Conservation (phyloP, 1,140 invertebrate species). For the Dendrolimus kikuchii region DNA sequence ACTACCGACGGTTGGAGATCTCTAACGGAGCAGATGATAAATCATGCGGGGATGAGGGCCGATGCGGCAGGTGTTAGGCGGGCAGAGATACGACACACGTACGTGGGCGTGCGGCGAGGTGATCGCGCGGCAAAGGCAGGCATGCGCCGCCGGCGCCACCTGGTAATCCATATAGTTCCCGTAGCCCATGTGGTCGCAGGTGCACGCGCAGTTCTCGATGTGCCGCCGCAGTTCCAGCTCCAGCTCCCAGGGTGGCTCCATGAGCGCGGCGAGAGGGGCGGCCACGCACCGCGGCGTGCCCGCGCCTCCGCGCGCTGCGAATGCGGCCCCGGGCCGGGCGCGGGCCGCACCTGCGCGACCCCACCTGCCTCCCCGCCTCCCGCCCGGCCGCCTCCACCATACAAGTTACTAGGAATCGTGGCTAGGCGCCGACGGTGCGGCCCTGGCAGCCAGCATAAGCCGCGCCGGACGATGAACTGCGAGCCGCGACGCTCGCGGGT, state of each 20-base stretch:
- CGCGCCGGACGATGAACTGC: constrained; percentile 26
- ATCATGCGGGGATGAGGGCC: constrained; percentile 19
- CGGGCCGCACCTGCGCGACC: constrained; percentile 53
- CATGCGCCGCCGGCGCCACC: constrained; percentile 73
- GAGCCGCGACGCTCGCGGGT: constrained; percentile 34
- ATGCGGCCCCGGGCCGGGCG: constrained; percentile 49
- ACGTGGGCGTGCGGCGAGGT: constrained; percentile 69
- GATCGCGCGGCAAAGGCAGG: constrained; percentile 64
- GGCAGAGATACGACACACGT: constrained; percentile 30
- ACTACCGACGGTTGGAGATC: constrained; percentile 21
- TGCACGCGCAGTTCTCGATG: constrained; percentile 89
- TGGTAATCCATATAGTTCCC: constrained; percentile 93
- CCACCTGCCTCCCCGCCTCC: constrained; percentile 46
- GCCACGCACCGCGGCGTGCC: constrained; percentile 41
- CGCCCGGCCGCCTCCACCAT: constrained; percentile 40
- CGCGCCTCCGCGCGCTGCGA: constrained; percentile 46
- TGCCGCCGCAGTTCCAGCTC: constrained; percentile 84
- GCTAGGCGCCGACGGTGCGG: constrained; percentile 27
- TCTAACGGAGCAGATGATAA: constrained; percentile 29
- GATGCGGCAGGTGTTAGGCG: constrained; percentile 7
- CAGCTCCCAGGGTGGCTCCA: constrained; percentile 71
- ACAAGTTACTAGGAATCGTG: constrained; percentile 33
- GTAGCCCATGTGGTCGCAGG: constrained; percentile 93
- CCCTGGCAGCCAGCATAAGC: constrained; percentile 31
- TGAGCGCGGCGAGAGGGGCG: constrained; percentile 52